Evolutionary conservation across 2,888 invertebrate species (phyloP).

Genomic region (Macaria notata): DNA sequence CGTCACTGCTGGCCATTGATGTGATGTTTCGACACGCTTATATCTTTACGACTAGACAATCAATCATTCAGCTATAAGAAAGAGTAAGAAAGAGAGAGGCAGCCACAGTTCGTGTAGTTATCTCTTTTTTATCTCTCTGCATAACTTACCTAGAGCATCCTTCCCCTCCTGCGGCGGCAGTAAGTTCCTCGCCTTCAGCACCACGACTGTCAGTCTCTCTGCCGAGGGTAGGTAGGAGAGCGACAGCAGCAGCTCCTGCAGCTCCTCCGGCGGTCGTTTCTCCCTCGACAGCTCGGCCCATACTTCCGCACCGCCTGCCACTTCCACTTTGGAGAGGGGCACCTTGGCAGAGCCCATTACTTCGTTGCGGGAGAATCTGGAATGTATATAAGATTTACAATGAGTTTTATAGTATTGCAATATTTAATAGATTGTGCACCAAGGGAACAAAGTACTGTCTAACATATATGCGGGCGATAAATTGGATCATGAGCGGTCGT

Average conservation of each 20-base stretch:
- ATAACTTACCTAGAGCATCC: conserved; percentile 82
- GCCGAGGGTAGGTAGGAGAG: conserved; percentile 94
- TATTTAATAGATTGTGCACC: too few species aligned
- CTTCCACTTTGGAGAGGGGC: conserved; percentile 89
- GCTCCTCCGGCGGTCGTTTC: conserved; percentile 90
- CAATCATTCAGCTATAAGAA: too few species aligned
- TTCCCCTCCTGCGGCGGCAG: conserved; percentile 86
- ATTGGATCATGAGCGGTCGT: too few species aligned
- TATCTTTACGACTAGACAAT: too few species aligned
- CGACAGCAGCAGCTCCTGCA: conserved; percentile 91
- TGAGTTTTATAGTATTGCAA: too few species aligned
- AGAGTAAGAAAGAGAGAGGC: too few species aligned
- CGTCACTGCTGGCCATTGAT: too few species aligned
- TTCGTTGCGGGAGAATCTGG: conserved; percentile 92
- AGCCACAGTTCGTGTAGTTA: neutral
- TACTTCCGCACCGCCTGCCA: conserved; percentile 89
- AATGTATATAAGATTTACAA: conserved; percentile 3
- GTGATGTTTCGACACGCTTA: too few species aligned
- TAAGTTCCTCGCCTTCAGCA: conserved; percentile 92
- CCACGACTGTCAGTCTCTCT: conserved; percentile 91
- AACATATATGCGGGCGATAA: too few species aligned
- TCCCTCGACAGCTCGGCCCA: conserved; percentile 94
- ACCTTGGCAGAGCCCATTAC: conserved; percentile 93
- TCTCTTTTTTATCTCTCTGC: too few species aligned
- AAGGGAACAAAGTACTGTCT: too few species aligned